These are phyloP conservation scores for Phengaris alcon DNA, from an alignment of 2,888 invertebrate species.

Conservation along the genomic window DNA sequence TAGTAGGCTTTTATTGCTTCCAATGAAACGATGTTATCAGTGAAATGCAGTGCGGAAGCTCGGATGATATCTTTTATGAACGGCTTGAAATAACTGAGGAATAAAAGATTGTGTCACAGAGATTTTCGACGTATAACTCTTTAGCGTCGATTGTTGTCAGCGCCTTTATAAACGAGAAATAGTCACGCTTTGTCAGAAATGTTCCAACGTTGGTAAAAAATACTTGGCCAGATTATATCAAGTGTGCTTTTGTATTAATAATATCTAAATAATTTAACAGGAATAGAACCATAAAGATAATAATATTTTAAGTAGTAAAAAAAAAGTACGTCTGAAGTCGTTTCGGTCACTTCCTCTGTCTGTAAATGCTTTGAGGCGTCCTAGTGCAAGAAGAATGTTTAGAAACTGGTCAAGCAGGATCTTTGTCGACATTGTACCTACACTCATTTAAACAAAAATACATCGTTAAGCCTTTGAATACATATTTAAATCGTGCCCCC, in stretches of 20 bases:
- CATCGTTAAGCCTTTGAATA: too few relatives aligned
- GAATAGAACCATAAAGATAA: too few relatives aligned
- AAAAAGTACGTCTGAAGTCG: too few relatives aligned
- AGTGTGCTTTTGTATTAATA: not conserved
- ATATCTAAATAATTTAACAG: not conserved
- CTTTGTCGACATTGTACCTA: too few relatives aligned
- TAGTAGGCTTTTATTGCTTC: conserved; percentile 30
- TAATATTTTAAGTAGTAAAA: too few relatives aligned
- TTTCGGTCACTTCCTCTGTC: too few relatives aligned
- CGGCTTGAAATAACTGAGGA: conserved; percentile 24
- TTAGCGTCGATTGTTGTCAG: conserved; percentile 21
- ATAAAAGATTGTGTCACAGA: conserved; percentile 9
- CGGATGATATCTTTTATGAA: conserved; percentile 24
- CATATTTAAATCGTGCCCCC: too few relatives aligned
- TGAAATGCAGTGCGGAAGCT: conserved; percentile 22
- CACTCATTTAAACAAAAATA: too few relatives aligned
- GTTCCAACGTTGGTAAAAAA: not conserved
- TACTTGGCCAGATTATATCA: not conserved
- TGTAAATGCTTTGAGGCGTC: too few relatives aligned
- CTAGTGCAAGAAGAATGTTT: too few relatives aligned
- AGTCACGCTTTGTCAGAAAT: not conserved
- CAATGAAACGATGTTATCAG: conserved; percentile 32
- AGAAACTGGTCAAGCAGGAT: too few relatives aligned
- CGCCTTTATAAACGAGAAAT: conserved; percentile 3
- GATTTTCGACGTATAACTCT: conserved; percentile 26